Evolutionary conservation across 2,797 vertebrate species (phyloP).

Genomic region (Pelodytes ibericus): DNA sequence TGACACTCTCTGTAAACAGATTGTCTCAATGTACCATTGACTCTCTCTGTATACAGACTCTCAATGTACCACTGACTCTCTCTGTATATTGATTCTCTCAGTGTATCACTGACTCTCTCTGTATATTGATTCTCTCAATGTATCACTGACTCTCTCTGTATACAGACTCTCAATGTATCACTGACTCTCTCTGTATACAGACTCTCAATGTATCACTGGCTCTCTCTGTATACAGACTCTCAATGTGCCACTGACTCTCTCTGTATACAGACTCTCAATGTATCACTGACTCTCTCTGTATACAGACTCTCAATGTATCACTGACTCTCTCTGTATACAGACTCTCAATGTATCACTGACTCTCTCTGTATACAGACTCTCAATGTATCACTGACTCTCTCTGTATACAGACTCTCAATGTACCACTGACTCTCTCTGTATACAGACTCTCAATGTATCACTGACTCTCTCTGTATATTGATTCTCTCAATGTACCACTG

Average conservation of each 20-base stretch:
- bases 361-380: not conserved
- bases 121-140: not conserved
- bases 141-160: not conserved
- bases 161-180: not conserved
- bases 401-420: no score
- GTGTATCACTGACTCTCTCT: not conserved
- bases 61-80: not conserved
- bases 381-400: not conserved
- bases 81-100: not conserved
- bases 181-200: not conserved
- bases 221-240: not conserved
- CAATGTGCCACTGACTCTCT: not conserved
- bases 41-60: no score
- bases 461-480: not conserved
- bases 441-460: not conserved
- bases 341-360: not conserved
- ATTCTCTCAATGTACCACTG: not conserved
- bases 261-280: not conserved
- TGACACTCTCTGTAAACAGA: no score
- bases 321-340: not conserved
- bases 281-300: not conserved
- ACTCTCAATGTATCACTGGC: not conserved
- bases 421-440: not conserved
- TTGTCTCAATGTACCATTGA: no score
- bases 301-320: not conserved